A percentile compares a stretch with the other conserved stretches of the same genome.
Conservation (phyloP, 1,140 invertebrate species). For the Aphaenogaster floridana region DNA sequence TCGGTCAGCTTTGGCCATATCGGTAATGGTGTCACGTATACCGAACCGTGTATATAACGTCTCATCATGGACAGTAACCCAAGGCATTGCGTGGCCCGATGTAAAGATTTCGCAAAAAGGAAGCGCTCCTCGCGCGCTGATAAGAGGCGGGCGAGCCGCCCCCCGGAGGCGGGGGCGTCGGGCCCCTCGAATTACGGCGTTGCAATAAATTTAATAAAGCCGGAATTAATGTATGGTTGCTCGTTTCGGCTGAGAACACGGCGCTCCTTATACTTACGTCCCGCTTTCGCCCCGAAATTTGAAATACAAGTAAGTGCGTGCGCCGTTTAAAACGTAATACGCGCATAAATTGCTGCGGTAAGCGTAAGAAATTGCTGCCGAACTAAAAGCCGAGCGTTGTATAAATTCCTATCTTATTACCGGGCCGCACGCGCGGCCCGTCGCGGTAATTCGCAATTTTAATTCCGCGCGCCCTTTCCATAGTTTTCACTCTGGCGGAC, state of each 20-base stretch:
- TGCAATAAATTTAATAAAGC: constrained; percentile 70
- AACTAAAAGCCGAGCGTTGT: constrained; percentile 51
- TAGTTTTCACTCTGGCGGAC: constrained; percentile 2
- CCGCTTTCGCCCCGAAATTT: constrained; percentile 54
- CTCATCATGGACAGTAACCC: constrained; percentile 78
- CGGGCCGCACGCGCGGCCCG: constrained; percentile 1
- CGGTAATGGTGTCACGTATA: constrained; percentile 77
- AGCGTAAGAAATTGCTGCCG: constrained; percentile 47
- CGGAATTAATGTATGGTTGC: constrained; percentile 58
- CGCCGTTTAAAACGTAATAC: constrained; percentile 55
- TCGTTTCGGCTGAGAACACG: constrained; percentile 53
- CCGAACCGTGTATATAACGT: constrained; percentile 67
- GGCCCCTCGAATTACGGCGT: constrained; percentile 47
- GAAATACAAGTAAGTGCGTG: constrained; percentile 45
- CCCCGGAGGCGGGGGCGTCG: constrained; percentile 42
- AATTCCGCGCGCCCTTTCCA: not conserved
- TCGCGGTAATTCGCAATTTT: constrained; percentile 39
- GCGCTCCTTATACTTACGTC: constrained; percentile 54
- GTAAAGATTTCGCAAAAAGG: constrained; percentile 64
- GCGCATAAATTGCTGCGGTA: constrained; percentile 57
- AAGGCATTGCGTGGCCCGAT: constrained; percentile 68
- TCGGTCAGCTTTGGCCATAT: constrained; percentile 58
- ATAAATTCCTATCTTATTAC: constrained; percentile 52
- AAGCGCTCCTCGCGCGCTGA: constrained; percentile 65
- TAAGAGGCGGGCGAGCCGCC: constrained; percentile 64